Conservation (phyloP, 2,888 invertebrate genomes). For the Venusia cambrica region DNA sequence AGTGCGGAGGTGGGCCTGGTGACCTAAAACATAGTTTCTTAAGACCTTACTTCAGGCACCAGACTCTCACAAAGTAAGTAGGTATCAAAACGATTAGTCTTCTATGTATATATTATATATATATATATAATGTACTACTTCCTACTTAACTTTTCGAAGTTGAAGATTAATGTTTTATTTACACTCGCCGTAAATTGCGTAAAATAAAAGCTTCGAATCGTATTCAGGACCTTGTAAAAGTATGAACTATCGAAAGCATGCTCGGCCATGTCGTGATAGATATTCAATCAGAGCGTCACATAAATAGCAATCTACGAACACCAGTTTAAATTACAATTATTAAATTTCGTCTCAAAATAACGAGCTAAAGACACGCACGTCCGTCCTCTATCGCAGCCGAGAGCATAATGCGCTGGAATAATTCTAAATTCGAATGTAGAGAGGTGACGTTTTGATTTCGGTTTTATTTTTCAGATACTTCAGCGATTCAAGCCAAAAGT, state of each 20-base stretch:
- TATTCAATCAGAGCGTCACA: constrained; percentile 16
- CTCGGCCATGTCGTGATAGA: constrained; percentile 9
- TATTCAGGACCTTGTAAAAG: constrained; percentile 4
- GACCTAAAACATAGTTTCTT: too few relatives aligned
- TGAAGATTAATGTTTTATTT: too few relatives aligned
- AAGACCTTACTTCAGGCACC: too few relatives aligned
- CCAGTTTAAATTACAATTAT: constrained; percentile 17
- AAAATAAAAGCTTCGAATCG: too few relatives aligned
- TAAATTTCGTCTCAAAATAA: constrained; percentile 34
- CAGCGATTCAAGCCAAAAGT: too few relatives aligned
- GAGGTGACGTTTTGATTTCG: constrained; percentile 9
- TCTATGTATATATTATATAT: too few relatives aligned
- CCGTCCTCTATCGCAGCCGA: constrained; percentile 40
- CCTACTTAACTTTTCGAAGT: too few relatives aligned
- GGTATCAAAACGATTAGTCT: too few relatives aligned
- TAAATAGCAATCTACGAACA: constrained; percentile 24
- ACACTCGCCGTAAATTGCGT: too few relatives aligned
- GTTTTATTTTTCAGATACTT: neutral
- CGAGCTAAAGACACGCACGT: constrained; percentile 53
- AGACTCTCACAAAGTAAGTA: too few relatives aligned
- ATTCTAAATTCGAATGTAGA: constrained; percentile 51
- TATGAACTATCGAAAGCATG: constrained; percentile 8
- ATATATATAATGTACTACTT: too few relatives aligned
- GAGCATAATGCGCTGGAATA: constrained; percentile 56
- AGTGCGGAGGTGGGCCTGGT: too few relatives aligned